Evolutionary conservation across 1,140 invertebrate genomes (phyloP).

Genomic region (Drosophila rhopaloa): DNA sequence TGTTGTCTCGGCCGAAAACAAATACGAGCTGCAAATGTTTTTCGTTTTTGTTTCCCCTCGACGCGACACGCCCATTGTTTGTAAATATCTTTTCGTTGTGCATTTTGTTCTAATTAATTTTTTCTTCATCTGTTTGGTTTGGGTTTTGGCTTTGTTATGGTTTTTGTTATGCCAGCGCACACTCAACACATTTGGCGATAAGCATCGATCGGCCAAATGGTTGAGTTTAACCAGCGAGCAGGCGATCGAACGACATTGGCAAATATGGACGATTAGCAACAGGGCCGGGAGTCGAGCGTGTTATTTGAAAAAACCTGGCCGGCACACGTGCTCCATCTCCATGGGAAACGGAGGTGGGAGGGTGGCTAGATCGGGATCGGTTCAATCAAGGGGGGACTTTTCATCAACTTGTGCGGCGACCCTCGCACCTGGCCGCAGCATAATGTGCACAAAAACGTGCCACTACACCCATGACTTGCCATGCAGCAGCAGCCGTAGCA

Average conservation of each 20-base stretch:
- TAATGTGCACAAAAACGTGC: slow-evolving; percentile 72
- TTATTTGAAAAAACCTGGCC: slow-evolving; percentile 12
- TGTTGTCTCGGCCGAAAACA: slow-evolving; percentile 66
- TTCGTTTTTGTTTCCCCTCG: slow-evolving; percentile 13
- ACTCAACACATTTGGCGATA: slow-evolving; percentile 79
- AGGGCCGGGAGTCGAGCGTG: slow-evolving; percentile 24
- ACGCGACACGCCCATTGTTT: slow-evolving; percentile 74
- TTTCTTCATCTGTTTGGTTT: slow-evolving; percentile 52
- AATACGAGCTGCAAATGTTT: slow-evolving; percentile 65
- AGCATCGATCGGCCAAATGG: slow-evolving; percentile 61
- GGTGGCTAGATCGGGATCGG: slow-evolving; percentile 11
- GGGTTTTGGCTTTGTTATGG: slow-evolving; percentile 29
- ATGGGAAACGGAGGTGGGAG: slow-evolving; percentile 11
- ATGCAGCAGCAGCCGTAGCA: slow-evolving; percentile 23
- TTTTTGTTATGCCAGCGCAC: slow-evolving; percentile 38
- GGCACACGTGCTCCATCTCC: slow-evolving; percentile 32
- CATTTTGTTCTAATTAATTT: slow-evolving; percentile 82
- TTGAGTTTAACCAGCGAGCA: slow-evolving; percentile 22
- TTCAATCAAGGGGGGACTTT: background rate
- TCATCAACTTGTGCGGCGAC: slow-evolving; percentile 36
- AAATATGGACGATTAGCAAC: slow-evolving; percentile 77
- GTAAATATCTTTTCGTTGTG: slow-evolving; percentile 75
- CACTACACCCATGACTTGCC: slow-evolving; percentile 69
- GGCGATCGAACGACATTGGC: slow-evolving; percentile 72
- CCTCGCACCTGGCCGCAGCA: slow-evolving; percentile 52